A percentile compares a stretch with the other conserved stretches of the same genome.
These are phyloP conservation scores for Chydorus sphaericus DNA, from an alignment of 2,888 invertebrate species.

Conservation along the genomic window DNA sequence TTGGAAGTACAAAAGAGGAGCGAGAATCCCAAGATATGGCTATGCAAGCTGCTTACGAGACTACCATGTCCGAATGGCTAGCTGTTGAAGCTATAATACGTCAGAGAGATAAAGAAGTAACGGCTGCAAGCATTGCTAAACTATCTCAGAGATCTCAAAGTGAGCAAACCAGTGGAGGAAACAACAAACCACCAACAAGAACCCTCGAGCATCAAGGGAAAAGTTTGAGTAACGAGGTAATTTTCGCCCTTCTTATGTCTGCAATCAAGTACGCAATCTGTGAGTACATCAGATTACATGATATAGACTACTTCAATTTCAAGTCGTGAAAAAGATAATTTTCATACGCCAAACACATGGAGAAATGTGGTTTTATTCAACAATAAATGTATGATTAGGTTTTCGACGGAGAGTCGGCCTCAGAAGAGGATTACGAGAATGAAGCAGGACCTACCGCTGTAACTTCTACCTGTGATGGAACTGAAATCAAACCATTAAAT, in stretches of 20 bases:
- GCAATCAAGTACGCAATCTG: too few species aligned
- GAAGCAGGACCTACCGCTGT: neutral
- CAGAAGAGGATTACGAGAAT: neutral
- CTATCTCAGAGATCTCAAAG: constrained; percentile 46
- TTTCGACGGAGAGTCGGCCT: neutral
- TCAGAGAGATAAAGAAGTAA: constrained; percentile 64
- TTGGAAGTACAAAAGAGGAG: constrained; percentile 52
- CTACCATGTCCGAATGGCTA: constrained; percentile 87
- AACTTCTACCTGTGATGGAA: neutral
- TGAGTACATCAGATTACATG: too few species aligned
- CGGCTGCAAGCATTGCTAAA: constrained; percentile 70
- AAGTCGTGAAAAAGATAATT: neutral
- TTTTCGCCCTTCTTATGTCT: too few species aligned
- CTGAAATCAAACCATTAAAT: too few species aligned
- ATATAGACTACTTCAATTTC: too few species aligned
- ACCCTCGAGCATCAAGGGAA: neutral
- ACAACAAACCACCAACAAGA: neutral
- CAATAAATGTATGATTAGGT: neutral
- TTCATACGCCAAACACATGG: neutral
- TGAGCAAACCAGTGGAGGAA: constrained; percentile 12
- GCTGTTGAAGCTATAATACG: constrained; percentile 84
- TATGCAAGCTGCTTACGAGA: constrained; percentile 64
- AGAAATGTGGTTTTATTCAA: neutral
- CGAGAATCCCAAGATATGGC: constrained; percentile 47
- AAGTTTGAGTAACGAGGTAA: neutral